Evolutionary conservation across 2,797 vertebrate species (phyloP).

Genomic region (Poecile montanus): DNA sequence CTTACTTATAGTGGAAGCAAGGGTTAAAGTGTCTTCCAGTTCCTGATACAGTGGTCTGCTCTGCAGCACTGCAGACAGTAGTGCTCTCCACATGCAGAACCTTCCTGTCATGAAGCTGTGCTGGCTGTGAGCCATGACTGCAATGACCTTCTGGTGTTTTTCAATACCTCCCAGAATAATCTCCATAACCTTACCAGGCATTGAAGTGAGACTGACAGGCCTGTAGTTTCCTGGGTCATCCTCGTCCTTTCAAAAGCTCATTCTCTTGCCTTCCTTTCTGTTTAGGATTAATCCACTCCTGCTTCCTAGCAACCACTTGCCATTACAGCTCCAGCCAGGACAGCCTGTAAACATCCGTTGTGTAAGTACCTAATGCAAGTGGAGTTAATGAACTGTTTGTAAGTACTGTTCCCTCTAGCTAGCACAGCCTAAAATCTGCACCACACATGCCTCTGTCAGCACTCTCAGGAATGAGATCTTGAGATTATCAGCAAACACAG

Average conservation of each 20-base stretch:
- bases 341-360: slow-evolving; percentile 37
- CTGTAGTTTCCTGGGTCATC: not conserved
- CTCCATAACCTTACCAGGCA: not conserved
- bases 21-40: not conserved
- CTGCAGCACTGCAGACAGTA: not conserved
- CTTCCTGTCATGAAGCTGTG: fast-evolving
- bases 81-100: not conserved
- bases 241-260: not conserved
- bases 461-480: not conserved
- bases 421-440: not conserved
- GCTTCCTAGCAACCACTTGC: slow-evolving; percentile 40
- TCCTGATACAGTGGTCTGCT: not conserved
- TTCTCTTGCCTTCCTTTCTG: not conserved
- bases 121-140: not conserved
- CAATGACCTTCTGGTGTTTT: not conserved
- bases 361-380: slow-evolving; percentile 26
- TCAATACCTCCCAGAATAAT: not conserved
- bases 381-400: slow-evolving; percentile 32
- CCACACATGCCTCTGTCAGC: not conserved
- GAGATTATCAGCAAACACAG: slow-evolving; percentile 24
- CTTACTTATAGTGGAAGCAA: not conserved
- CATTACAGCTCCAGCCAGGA: not conserved
- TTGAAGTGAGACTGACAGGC: not conserved
- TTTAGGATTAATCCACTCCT: slow-evolving; percentile 12
- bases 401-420: not conserved